These are phyloP conservation scores for Thymelicus acteon DNA, from an alignment of 2,888 invertebrate genomes.

Conservation along the genomic window DNA sequence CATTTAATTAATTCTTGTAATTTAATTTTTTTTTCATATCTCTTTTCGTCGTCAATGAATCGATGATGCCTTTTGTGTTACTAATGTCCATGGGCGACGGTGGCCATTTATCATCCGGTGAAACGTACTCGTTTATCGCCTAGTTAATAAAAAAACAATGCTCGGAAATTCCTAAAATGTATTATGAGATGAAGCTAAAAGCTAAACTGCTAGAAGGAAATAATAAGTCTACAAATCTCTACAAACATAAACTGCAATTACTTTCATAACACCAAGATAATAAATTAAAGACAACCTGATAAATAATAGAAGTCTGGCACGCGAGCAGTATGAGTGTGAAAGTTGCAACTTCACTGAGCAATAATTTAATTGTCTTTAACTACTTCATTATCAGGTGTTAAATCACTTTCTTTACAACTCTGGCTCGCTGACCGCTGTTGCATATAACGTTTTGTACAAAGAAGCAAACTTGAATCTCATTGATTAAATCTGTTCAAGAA, in stretches of 20 bases:
- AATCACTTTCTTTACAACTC: slow-evolving; percentile 11
- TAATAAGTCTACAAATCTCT: slow-evolving; percentile 21
- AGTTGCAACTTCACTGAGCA: slow-evolving; percentile 29
- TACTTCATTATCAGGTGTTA: slow-evolving; percentile 16
- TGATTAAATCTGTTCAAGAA: slow-evolving; percentile 4
- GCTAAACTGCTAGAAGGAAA: slow-evolving; percentile 20
- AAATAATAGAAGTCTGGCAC: slow-evolving; percentile 33
- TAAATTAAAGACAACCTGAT: slow-evolving; percentile 33
- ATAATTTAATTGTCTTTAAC: slow-evolving; percentile 31
- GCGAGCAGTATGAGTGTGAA: slow-evolving; percentile 34
- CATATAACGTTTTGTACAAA: background rate
- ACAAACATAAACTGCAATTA: slow-evolving; percentile 34
- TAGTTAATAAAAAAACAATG: too few relatives aligned
- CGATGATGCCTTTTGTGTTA: too few relatives aligned
- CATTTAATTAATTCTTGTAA: too few relatives aligned
- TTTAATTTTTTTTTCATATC: too few relatives aligned
- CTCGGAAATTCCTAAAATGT: background rate
- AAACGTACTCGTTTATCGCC: too few relatives aligned
- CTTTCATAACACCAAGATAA: slow-evolving; percentile 36
- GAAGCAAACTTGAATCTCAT: background rate
- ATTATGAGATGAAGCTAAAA: background rate
- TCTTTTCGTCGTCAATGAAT: too few relatives aligned
- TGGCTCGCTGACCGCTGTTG: background rate
- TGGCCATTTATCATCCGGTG: too few relatives aligned
- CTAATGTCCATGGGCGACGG: too few relatives aligned